Conservation (phyloP, 2,113 vertebrate species). For the Gobiocypris rarus region DNA sequence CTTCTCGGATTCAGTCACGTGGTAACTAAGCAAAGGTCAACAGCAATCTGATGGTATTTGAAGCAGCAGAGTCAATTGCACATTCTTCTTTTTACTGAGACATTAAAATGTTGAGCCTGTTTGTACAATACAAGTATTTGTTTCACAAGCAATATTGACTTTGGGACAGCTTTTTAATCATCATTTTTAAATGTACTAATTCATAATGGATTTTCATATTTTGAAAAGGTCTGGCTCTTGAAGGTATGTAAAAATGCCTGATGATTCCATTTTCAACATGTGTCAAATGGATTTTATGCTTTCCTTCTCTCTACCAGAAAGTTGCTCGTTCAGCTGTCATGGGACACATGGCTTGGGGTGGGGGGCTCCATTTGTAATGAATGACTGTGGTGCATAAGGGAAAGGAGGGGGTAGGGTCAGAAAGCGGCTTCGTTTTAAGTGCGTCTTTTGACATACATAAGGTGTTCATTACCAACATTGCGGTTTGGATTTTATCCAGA, state of each 20-base stretch:
- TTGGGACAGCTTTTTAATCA: neutral
- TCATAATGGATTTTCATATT: neutral
- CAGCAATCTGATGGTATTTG: neutral
- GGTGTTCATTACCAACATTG: slow-evolving; percentile 19
- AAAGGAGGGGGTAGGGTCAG: neutral
- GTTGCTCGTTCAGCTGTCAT: slow-evolving; percentile 26
- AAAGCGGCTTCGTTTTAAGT: slow-evolving; percentile 11
- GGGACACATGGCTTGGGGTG: slow-evolving; percentile 10
- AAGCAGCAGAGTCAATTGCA: neutral
- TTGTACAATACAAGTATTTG: neutral
- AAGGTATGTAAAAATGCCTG: neutral
- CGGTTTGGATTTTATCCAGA: slow-evolving; percentile 11
- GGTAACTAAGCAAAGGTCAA: neutral
- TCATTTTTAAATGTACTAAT: neutral
- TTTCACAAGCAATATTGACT: neutral
- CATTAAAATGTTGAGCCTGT: neutral
- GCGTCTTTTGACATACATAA: slow-evolving; percentile 36
- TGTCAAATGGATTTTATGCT: neutral
- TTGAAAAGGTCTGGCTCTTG: neutral
- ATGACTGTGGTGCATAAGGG: neutral
- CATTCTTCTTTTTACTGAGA: neutral
- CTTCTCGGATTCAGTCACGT: slow-evolving; percentile 6
- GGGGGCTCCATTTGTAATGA: slow-evolving; percentile 14
- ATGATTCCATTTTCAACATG: slow-evolving; percentile 12
- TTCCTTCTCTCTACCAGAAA: neutral